Percentiles rank a stretch among this genome's conserved stretches.
phyloP scores from a whole-genome alignment of 2,888 invertebrate species.

The Nudaria mundana region DNA sequence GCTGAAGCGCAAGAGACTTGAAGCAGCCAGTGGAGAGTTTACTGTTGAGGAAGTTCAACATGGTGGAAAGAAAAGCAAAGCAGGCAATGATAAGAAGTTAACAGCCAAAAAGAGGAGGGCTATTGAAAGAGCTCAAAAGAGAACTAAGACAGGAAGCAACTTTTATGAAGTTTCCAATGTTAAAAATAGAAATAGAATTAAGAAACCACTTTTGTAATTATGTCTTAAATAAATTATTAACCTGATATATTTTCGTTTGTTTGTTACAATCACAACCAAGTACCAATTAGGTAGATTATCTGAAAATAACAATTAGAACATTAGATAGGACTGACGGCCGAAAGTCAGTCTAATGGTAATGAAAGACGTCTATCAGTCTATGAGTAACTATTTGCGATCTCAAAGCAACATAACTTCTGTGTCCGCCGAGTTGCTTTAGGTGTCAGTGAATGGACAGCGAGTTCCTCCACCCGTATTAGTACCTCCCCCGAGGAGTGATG shows the following conservation, averaged over 20 bases:
- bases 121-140: slow-evolving; percentile 86
- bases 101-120: slow-evolving; percentile 90
- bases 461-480: too few species aligned
- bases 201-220: slow-evolving; percentile 70
- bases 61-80: slow-evolving; percentile 58
- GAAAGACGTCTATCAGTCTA: too few species aligned
- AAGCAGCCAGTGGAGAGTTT: slow-evolving; percentile 79
- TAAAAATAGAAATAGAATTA: slow-evolving; percentile 91
- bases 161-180: slow-evolving; percentile 95
- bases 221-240: slow-evolving; percentile 1
- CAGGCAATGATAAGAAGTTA: slow-evolving; percentile 71
- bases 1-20: slow-evolving; percentile 67
- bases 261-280: not conserved
- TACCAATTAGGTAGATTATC: not conserved
- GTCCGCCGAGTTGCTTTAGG: too few species aligned
- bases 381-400: too few species aligned
- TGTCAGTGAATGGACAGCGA: too few species aligned
- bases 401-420: too few species aligned
- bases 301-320: too few species aligned
- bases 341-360: too few species aligned
- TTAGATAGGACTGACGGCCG: too few species aligned
- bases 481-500: too few species aligned
- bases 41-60: slow-evolving; percentile 76
- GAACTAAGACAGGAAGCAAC: slow-evolving; percentile 92
- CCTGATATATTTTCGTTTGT: not conserved